phyloP scores from a whole-genome alignment of 53 echinoderm and acorn worm species.

The Echinarachnius parma region DNA sequence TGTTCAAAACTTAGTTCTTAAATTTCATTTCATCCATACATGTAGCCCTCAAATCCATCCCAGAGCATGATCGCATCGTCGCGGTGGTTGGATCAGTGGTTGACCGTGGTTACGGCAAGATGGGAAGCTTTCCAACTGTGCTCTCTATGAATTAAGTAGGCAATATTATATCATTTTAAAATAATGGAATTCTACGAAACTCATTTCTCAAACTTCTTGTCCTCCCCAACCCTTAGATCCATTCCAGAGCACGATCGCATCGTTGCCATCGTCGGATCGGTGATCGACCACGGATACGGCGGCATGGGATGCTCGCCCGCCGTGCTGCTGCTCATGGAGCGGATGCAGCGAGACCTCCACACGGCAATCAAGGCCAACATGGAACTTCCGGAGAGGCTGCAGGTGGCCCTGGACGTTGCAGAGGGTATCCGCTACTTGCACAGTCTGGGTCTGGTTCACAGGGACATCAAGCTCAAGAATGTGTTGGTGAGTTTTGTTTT shows the following conservation, averaged over 20 bases:
- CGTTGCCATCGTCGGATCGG: slow-evolving; percentile 82
- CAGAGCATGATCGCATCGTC: background rate
- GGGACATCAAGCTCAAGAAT: slow-evolving; percentile 98
- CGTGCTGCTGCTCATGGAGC: slow-evolving; percentile 92
- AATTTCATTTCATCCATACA: background rate
- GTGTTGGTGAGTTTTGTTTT: slow-evolving; percentile 95
- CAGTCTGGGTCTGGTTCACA: slow-evolving; percentile 90
- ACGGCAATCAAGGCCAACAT: slow-evolving; percentile 87
- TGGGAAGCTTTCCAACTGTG: too few relatives aligned
- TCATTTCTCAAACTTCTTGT: too few relatives aligned
- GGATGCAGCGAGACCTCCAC: slow-evolving; percentile 88
- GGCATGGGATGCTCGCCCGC: slow-evolving; percentile 87
- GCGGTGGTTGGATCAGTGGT: background rate
- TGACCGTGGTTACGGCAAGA: too few relatives aligned
- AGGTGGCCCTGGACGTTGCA: slow-evolving; percentile 90
- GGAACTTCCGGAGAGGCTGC: slow-evolving; percentile 79
- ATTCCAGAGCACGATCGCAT: slow-evolving; percentile 84
- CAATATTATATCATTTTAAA: too few relatives aligned
- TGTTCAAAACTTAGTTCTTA: too few relatives aligned
- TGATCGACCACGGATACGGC: slow-evolving; percentile 90
- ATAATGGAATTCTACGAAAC: too few relatives aligned
- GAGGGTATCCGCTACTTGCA: slow-evolving; percentile 95
- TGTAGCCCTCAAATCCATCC: background rate
- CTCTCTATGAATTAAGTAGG: too few relatives aligned
- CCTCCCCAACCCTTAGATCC: too few relatives aligned